Evolutionary conservation across 2,797 vertebrate species (phyloP), one percentile per base, ranked within the genome.

Genomic region (Falco biarmicus): DNA sequence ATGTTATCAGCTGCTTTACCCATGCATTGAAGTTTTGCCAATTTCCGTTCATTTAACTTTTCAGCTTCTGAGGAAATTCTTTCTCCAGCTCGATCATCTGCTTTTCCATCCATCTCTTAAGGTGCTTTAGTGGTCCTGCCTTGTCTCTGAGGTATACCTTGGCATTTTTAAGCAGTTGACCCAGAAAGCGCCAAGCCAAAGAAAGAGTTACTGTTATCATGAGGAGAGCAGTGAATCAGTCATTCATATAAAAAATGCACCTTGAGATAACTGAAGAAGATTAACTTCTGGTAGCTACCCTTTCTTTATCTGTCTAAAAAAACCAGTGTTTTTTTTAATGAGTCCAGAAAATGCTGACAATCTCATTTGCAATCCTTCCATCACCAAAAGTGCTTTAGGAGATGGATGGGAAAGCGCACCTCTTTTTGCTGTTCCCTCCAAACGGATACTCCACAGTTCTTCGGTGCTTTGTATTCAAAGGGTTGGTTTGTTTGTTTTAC

Each of bases 331-430:
- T 94, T 80, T 47, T 21, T 2, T 28, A n/a, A 32, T 1, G 9
- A 47, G 29, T 16, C 50, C 5, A 3, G 25, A 41, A 63, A 65
- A 78, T 7, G 16, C 45, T 34, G 29, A 25, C 32, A 10, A 22
- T 28, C 32, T 71, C 39, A 60, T 53, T 63, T 81, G n/a, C 69
- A 74, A 41, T 18, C 20, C 73, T 93, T 19, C 10, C 25, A 18
- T 59, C 54, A 48, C 25, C 50, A 65, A 28, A 78, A 80, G 37
- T 21, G 45, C 50, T 85, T 76, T 51, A 75, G 60, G 69, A 90
- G 63, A 8, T 15, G 0, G 0, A 32, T 0, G 18, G 51, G 54
- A 86, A 56, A 89, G 65, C 0, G 9, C 43, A 90, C 10, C 43
- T 13, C 9, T 74, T 90, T 84, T 45, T 63, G 34, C 63, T 50